Evolutionary conservation across 2,888 invertebrate species (phyloP).

Genomic region (Dryocosmus kuriphilus): DNA sequence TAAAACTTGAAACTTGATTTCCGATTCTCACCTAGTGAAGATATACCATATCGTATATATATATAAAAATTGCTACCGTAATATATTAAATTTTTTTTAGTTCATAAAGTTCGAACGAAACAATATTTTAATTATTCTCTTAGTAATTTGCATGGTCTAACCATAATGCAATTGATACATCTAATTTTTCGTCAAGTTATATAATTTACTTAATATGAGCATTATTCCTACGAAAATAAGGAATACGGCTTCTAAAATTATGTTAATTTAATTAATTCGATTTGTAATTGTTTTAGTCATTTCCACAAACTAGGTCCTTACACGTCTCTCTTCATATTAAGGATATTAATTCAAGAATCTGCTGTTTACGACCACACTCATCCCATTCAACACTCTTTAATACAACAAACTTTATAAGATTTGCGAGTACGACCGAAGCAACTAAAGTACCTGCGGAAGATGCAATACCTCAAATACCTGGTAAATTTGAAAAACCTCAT

Average conservation of each 20-base stretch:
- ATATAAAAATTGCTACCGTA: not conserved
- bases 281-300: constrained; percentile 13
- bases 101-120: not conserved
- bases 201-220: not conserved
- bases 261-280: not conserved
- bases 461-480: constrained; percentile 24
- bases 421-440: not conserved
- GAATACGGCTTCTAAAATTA: not conserved
- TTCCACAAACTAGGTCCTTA: constrained; percentile 1
- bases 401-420: constrained; percentile 6
- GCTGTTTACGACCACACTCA: not conserved
- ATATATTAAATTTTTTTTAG: not conserved
- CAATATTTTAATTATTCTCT: not conserved
- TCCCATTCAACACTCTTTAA: not conserved
- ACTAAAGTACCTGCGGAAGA: not conserved
- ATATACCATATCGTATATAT: not conserved
- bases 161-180: not conserved
- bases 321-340: constrained; percentile 3
- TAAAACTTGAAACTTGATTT: not conserved
- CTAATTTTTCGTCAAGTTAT: not conserved
- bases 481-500: not conserved
- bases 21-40: not conserved
- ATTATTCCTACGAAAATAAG: not conserved
- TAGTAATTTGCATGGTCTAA: not conserved
- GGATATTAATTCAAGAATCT: not conserved